These are phyloP conservation scores for Heliconius ethilla DNA, from an alignment of 2,888 invertebrate genomes.

Conservation along the genomic window DNA sequence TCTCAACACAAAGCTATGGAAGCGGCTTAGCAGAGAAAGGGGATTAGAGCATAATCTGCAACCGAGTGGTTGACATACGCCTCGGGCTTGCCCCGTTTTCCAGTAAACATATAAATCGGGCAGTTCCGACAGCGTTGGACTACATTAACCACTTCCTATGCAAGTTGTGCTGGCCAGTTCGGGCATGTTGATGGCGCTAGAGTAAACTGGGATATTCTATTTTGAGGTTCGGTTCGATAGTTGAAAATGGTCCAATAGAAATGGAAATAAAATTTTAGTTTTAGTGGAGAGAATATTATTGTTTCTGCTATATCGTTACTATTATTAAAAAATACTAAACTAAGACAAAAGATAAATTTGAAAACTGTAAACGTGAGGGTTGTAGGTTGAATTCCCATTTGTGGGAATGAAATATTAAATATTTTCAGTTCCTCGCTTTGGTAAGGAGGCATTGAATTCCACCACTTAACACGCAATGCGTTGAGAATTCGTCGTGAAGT, in stretches of 20 bases:
- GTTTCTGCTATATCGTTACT: not conserved
- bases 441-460: no score
- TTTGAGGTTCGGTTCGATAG: not conserved
- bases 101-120: conserved; percentile 54
- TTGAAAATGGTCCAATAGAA: not conserved
- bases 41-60: conserved; percentile 78
- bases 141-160: conserved; percentile 44
- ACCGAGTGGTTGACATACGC: conserved; percentile 75
- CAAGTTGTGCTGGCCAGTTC: conserved; percentile 21
- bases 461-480: no score
- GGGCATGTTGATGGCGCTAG: conserved; percentile 14
- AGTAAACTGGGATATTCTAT: conserved; percentile 5
- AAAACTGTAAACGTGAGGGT: no score
- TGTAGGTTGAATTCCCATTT: no score
- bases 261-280: not conserved
- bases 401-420: no score
- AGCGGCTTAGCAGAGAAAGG: conserved; percentile 77
- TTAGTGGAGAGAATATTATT: not conserved
- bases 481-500: no score
- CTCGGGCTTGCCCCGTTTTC: conserved; percentile 57
- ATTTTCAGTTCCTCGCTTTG: no score
- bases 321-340: not conserved
- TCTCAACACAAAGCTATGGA: conserved; percentile 76
- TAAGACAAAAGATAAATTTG: not conserved
- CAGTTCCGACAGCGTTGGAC: conserved; percentile 46